Evolutionary conservation across 2,113 vertebrate species (phyloP), one percentile per base, ranked within the genome.

Genomic region (Aegithalos caudatus): DNA sequence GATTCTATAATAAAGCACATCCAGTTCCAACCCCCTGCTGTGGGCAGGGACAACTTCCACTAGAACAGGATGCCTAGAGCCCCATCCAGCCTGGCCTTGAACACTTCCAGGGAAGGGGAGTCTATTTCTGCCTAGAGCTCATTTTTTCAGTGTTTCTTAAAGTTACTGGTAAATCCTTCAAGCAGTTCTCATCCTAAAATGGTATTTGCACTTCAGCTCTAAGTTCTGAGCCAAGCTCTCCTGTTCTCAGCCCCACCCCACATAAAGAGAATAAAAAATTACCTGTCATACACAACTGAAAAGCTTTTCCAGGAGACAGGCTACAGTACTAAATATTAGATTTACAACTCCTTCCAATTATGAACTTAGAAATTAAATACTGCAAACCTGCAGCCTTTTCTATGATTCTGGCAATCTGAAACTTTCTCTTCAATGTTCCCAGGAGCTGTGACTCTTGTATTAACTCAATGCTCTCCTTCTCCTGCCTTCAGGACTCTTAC

Each of bases 401-500:
- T n/a, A 0, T 2, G 25, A 42, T 50, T 50, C 35, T 62, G 20
- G 29, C 20, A 37, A 51, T 28, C 33, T 31, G 29, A 27, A 72
- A 45, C 38, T 31, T 2, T 53, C 21, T 61, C 21, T 44, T 64
- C 11, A 45, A 8, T 9, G 11, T 21, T 38, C 22, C 31, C 16
- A 1, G 5, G 44, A 35, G 28, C 38, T 40, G 51, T 10, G 8
- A 51, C 16, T 51, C 54, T 37, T 1, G 0, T 1, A 17, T 20
- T 25, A 58, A 40, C 45, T 62, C 73, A 45, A 14, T 0, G 5
- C 11, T 20, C 57, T 83, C 42, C 13, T 82, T 21, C 27, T 61
- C 11, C 12, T 62, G 14, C 47, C 53, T 64, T 77, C 57, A 50
- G 29, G 38, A n/a, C 17, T 53, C 24, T 2, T 24, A 20, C 4